These are phyloP conservation scores for Drosophila quinaria DNA, from an alignment of 2,888 invertebrate genomes.

Conservation along the genomic window DNA sequence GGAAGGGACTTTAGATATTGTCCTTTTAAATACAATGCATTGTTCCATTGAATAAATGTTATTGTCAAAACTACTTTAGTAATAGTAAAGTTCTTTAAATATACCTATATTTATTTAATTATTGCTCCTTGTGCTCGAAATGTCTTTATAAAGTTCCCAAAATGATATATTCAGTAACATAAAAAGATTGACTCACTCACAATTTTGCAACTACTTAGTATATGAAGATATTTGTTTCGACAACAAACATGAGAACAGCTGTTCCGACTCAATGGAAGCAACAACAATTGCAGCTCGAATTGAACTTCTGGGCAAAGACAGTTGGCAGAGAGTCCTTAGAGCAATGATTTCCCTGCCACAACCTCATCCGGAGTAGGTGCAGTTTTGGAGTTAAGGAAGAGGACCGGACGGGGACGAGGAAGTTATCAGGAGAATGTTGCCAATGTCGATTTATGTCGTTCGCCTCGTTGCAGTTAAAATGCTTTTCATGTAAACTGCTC, in stretches of 20 bases:
- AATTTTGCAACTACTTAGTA: background rate
- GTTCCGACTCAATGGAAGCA: conserved; percentile 12
- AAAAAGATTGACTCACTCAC: background rate
- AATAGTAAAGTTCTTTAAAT: no score
- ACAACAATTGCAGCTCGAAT: conserved; percentile 14
- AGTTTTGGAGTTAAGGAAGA: background rate
- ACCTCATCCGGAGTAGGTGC: background rate
- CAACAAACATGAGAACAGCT: conserved; percentile 37
- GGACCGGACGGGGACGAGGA: no score
- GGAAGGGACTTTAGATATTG: no score
- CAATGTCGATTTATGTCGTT: conserved; percentile 61
- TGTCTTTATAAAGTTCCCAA: background rate
- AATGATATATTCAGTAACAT: background rate
- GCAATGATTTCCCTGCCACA: conserved; percentile 31
- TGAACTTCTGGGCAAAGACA: conserved; percentile 31
- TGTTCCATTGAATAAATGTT: no score
- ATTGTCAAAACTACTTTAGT: no score
- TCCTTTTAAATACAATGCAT: no score
- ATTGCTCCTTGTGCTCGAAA: background rate
- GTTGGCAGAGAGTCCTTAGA: conserved; percentile 42
- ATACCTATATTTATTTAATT: no score
- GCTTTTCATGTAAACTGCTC: conserved; percentile 72
- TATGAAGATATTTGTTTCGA: conserved; percentile 14
- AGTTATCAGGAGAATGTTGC: conserved; percentile 25
- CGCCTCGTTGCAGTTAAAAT: conserved; percentile 71